Evolutionary conservation across 2,888 invertebrate genomes (phyloP).

Genomic region (Zele albiditarsus): DNA sequence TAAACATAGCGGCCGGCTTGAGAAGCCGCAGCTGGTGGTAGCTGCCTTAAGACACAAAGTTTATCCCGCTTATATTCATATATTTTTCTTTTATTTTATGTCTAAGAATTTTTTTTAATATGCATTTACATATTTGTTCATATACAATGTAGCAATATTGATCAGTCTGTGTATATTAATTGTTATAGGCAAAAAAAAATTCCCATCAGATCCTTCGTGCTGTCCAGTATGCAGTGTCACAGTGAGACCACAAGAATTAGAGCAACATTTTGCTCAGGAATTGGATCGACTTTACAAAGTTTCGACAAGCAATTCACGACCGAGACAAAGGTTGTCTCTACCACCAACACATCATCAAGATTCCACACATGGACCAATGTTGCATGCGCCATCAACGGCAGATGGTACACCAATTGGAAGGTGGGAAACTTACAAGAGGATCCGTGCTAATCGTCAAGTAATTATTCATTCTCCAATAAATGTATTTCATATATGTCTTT

Average conservation of each 20-base stretch:
- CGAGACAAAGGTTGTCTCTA: constrained; percentile 68
- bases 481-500: neutral
- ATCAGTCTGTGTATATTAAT: neutral
- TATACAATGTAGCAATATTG: constrained; percentile 12
- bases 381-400: constrained; percentile 72
- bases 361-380: constrained; percentile 66
- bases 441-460: constrained; percentile 83
- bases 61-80: constrained; percentile 25
- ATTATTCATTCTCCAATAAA: constrained; percentile 73
- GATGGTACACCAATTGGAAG: constrained; percentile 76
- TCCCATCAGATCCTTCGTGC: constrained; percentile 78
- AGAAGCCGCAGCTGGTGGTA: constrained; percentile 56
- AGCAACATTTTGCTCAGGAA: constrained; percentile 86
- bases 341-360: constrained; percentile 70
- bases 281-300: constrained; percentile 82
- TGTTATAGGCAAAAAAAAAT: constrained; percentile 69
- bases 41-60: constrained; percentile 5
- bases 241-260: constrained; percentile 87
- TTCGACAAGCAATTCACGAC: constrained; percentile 67
- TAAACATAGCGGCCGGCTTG: constrained; percentile 56
- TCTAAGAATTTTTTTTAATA: constrained; percentile 17
- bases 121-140: neutral
- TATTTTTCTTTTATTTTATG: constrained; percentile 2
- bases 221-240: constrained; percentile 94
- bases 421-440: constrained; percentile 85